These are phyloP conservation scores for Tortrix viridana DNA, from an alignment of 2,888 invertebrate species.

Conservation along the genomic window DNA sequence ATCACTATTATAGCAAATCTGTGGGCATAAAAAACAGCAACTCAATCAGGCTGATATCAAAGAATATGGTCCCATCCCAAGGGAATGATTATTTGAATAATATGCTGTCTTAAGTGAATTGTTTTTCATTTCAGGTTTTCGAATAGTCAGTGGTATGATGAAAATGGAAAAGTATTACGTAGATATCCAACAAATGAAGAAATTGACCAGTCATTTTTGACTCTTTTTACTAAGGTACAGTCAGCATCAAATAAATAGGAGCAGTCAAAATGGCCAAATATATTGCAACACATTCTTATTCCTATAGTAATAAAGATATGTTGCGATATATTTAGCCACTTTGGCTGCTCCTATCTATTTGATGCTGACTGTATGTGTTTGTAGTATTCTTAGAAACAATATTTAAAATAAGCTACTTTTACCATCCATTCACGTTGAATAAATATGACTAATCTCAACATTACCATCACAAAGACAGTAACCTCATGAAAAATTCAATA, in stretches of 20 bases:
- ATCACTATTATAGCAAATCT: too few relatives aligned
- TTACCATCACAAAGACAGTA: constrained; percentile 32
- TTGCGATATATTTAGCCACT: too few relatives aligned
- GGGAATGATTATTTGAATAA: not conserved
- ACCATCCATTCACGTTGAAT: not conserved
- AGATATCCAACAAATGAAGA: constrained; percentile 78
- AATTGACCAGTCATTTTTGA: constrained; percentile 75
- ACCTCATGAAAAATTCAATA: constrained; percentile 23
- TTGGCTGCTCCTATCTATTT: too few relatives aligned
- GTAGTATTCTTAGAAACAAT: not conserved
- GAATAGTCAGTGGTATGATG: constrained; percentile 93
- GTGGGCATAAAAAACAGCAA: too few relatives aligned
- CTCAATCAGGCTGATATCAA: too few relatives aligned
- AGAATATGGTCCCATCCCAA: not conserved
- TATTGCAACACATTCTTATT: too few relatives aligned
- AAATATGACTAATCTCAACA: constrained; percentile 10
- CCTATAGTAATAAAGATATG: too few relatives aligned
- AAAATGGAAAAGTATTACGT: constrained; percentile 88
- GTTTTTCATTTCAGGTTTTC: constrained; percentile 84
- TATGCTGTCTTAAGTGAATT: not conserved
- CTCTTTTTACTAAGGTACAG: constrained; percentile 75
- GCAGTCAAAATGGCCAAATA: too few relatives aligned
- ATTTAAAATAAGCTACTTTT: not conserved
- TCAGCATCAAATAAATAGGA: too few relatives aligned
- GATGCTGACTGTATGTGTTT: too few relatives aligned